Conservation (phyloP, 2,113 vertebrate genomes). For the Thryonomys swinderianus region DNA sequence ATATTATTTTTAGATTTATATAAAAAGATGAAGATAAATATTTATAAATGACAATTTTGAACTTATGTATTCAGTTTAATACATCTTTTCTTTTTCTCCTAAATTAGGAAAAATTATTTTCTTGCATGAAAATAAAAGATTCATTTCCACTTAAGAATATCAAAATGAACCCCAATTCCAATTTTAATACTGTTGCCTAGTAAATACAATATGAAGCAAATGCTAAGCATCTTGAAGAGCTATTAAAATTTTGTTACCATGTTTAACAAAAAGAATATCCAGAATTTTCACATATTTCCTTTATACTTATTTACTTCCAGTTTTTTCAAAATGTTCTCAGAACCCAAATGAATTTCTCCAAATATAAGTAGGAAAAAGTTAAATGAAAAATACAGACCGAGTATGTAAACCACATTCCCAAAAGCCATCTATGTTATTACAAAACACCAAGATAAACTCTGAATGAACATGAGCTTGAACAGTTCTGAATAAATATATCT, state of each 20-base stretch:
- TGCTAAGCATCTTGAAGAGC: background rate
- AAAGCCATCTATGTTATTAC: conserved; percentile 17
- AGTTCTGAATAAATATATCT: conserved; percentile 49
- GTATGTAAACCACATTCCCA: background rate
- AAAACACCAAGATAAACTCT: conserved; percentile 55
- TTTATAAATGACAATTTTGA: conserved; percentile 49
- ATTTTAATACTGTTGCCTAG: conserved; percentile 23
- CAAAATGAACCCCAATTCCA: conserved; percentile 12
- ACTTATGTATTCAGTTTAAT: background rate
- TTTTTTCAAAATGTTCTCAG: conserved; percentile 23
- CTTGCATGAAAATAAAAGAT: conserved; percentile 41
- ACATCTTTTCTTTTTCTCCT: background rate
- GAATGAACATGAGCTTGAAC: conserved; percentile 57
- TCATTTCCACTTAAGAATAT: background rate
- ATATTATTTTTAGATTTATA: background rate
- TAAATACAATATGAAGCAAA: background rate
- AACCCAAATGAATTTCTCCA: conserved; percentile 34
- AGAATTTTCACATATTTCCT: conserved; percentile 5
- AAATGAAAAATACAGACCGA: conserved; percentile 15
- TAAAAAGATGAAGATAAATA: conserved; percentile 41
- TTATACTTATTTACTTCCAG: background rate
- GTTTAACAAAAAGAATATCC: background rate
- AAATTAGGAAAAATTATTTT: background rate
- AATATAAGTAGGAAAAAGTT: conserved; percentile 9
- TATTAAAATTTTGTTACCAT: conserved; percentile 15